Evolutionary conservation across 2,888 invertebrate species (phyloP).

Genomic region (Euplexia lucipara): DNA sequence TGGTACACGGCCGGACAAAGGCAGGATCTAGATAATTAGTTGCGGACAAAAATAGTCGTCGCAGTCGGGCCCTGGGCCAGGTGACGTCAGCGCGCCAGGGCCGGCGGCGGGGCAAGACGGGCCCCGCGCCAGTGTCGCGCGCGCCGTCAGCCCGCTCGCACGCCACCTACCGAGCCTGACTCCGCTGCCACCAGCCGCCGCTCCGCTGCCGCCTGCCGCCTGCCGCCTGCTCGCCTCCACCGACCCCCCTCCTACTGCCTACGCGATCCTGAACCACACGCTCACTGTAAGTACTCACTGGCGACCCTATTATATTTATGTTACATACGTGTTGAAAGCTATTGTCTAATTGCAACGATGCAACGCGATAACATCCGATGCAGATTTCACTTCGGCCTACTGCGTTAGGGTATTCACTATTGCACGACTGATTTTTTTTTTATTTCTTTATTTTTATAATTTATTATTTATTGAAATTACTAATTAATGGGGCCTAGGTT

Average conservation of each 20-base stretch:
- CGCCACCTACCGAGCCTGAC: constrained; percentile 77
- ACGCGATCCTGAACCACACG: constrained; percentile 68
- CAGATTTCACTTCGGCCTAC: constrained; percentile 84
- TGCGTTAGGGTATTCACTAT: constrained; percentile 62
- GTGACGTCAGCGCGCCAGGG: constrained; percentile 89
- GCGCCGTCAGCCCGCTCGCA: constrained; percentile 89
- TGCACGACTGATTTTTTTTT: constrained; percentile 41
- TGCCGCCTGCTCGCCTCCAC: constrained; percentile 66
- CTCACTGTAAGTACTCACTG: constrained; percentile 74
- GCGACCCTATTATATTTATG: constrained; percentile 63
- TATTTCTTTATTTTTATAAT: too few relatives aligned
- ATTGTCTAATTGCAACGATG: constrained; percentile 81
- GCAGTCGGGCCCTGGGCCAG: constrained; percentile 90
- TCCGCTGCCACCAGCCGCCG: constrained; percentile 71
- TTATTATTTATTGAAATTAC: constrained; percentile 52
- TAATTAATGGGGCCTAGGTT: constrained; percentile 74
- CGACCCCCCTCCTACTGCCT: constrained; percentile 70
- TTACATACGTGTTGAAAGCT: constrained; percentile 72
- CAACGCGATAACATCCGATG: constrained; percentile 78
- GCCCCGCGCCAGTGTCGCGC: constrained; percentile 91
- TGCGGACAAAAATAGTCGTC: constrained; percentile 89
- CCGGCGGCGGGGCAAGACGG: constrained; percentile 90
- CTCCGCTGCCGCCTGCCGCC: constrained; percentile 65
- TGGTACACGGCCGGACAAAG: constrained; percentile 83
- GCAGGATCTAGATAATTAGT: constrained; percentile 90